A percentile compares a stretch with the other conserved stretches of the same genome.
Evolutionary conservation across 2,797 vertebrate genomes (phyloP).

Genomic region (Cuniculus paca): DNA sequence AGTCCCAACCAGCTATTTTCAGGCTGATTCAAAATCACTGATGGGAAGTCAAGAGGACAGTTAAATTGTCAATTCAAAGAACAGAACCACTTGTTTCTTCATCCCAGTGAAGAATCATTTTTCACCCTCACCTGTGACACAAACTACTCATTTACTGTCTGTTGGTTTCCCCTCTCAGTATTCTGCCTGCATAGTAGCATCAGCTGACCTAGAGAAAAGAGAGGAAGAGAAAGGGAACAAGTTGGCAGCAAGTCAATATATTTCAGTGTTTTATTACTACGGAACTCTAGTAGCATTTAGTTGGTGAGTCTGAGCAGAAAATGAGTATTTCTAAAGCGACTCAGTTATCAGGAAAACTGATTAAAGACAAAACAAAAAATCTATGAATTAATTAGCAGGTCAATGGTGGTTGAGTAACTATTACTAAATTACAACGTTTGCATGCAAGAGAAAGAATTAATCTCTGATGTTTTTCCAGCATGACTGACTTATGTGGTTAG

Average conservation of each 20-base stretch:
- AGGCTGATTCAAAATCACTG: slow-evolving; percentile 70
- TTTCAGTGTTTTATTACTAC: slow-evolving; percentile 91
- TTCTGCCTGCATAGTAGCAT: slow-evolving; percentile 83
- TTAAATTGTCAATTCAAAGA: slow-evolving; percentile 64
- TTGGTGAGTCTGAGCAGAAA: slow-evolving; percentile 86
- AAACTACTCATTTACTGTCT: slow-evolving; percentile 83
- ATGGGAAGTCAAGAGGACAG: slow-evolving; percentile 56
- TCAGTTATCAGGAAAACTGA: slow-evolving; percentile 86
- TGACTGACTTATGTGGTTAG: slow-evolving; percentile 67
- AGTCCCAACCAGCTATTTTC: slow-evolving; percentile 54
- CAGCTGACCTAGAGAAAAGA: slow-evolving; percentile 78
- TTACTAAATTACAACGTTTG: slow-evolving; percentile 90
- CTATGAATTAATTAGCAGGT: slow-evolving; percentile 91
- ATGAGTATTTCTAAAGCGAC: slow-evolving; percentile 87
- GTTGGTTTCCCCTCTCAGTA: slow-evolving; percentile 81
- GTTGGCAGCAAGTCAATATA: slow-evolving; percentile 90
- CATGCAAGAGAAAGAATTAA: slow-evolving; percentile 85
- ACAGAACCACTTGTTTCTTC: slow-evolving; percentile 78
- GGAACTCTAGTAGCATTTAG: slow-evolving; percentile 88
- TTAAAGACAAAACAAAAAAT: slow-evolving; percentile 88
- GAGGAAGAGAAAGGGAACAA: slow-evolving; percentile 81
- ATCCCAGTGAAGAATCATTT: slow-evolving; percentile 78
- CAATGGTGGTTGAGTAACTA: slow-evolving; percentile 88
- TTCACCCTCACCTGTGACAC: slow-evolving; percentile 84
- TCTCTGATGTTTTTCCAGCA: slow-evolving; percentile 78